Base-by-base conservation (phyloP, 64 coral and sea anemone species). In the Orbicella faveolata region DNA sequence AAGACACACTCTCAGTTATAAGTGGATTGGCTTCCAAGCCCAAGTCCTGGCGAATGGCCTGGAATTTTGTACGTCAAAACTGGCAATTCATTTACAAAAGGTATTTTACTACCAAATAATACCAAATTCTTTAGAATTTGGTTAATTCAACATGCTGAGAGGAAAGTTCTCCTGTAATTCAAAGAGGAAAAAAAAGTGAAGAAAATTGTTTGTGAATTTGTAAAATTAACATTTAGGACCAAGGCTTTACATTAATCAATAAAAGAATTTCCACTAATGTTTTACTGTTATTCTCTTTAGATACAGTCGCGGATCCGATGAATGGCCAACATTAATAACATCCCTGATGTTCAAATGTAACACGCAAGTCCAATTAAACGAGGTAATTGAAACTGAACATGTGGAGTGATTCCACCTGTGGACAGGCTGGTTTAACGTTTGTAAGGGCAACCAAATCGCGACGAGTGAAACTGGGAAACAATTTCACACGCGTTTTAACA, bases 1-100 rank as follows among this genome's bases (percentile, higher is more conserved):
- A 96, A 69, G 94, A 96, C 73, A 80, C 90, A 13, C 82, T 92
- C 13, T 78, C 75, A 17, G 94, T 96, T 14, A 90, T 96, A 30
- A 89, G 62, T n/a, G 78, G 80, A 0, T 53, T 96, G 4, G 94
- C 94, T 53, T 86, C 73, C 10, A 92, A 96, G 17, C 89, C 39
- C 35, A 11, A 80, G 57, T 81, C 86, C 44, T 74, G 92, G 36
- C 39, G 63, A 17, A 48, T 93, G 33, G 73, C 87, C 19, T 93
- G 92, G 92, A 55, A 89, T 23, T 93, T 93, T 87, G 21, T 89
- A 14, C 85, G 92, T 75, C 34, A 67, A 41, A 79, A 93, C 35
- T 93, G 92, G 92, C 10, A 79, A 13, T 77, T 74, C 25, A 37
- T 93, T 0, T 64, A 80, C 41, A 75, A 84, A 77, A 79, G 87